A percentile compares a stretch with the other conserved stretches of the same genome.
Conservation (phyloP, 2,113 vertebrate species). For the Pygoscelis antarcticus region DNA sequence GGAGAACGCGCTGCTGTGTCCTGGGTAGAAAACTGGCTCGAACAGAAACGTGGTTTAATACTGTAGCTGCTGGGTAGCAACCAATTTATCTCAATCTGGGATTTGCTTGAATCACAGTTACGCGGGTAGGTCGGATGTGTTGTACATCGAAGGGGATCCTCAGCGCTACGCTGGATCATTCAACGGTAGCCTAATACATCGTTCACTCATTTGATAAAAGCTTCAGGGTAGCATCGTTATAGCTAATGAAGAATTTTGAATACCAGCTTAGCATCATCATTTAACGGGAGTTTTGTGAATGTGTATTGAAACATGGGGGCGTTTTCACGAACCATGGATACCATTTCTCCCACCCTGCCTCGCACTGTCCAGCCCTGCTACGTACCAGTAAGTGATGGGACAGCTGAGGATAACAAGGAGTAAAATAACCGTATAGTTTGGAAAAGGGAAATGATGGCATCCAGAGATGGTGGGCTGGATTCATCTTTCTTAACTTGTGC, state of each 20-base stretch:
- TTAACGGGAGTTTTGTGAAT: not conserved
- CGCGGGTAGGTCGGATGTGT: not conserved
- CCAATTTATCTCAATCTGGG: not conserved
- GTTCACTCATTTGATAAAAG: not conserved
- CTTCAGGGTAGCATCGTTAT: not conserved
- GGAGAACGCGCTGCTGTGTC: not conserved
- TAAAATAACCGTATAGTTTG: slow-evolving; percentile 44
- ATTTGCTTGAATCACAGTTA: not conserved
- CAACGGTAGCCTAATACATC: fast-evolving
- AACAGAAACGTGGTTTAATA: not conserved
- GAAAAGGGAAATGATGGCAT: not conserved
- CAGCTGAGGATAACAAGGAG: slow-evolving; percentile 65
- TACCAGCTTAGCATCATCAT: no score
- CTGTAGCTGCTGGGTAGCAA: not conserved
- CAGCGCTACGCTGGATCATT: not conserved
- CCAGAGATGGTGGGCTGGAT: not conserved
- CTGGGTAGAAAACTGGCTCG: not conserved
- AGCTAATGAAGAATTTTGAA: not conserved
- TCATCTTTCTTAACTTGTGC: not conserved
- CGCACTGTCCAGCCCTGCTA: not conserved
- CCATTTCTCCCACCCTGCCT: not conserved
- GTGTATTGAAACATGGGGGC: not conserved
- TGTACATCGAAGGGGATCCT: not conserved
- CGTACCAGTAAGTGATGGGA: slow-evolving; percentile 72
- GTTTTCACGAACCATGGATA: fast-evolving